Evolutionary conservation across 2,797 vertebrate genomes (phyloP), one percentile per base, ranked within the genome.

Genomic region (Peromyscus melanophrys): DNA sequence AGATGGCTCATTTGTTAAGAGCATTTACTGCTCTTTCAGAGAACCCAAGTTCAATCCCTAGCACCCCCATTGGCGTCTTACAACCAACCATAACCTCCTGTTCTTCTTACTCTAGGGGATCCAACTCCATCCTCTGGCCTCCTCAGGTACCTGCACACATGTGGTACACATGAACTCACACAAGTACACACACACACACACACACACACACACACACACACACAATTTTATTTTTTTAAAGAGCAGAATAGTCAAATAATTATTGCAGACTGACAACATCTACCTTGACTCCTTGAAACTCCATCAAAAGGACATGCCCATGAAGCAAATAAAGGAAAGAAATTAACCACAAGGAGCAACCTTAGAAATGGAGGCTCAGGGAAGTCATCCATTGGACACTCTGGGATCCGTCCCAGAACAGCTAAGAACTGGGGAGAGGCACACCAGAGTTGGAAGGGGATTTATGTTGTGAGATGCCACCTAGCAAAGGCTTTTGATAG

Each of bases 251-350:
- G 59, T 16, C 8, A 80, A 11, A 17, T 88, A 76, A 94, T 88
- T 88, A 87, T 14, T 94, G 16, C 31, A 94, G 52, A 76, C 10
- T 40, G 10, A 69, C 25, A 88, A 55, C 46, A 88, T 63, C 63
- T 78, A 52, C 7, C 27, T 85, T 92, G 88, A 71, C 6, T 90
- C 34, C 21, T 96, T 75, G 10, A 97, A 94, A 92, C 21, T 3
- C 4, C 43, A 84, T 31, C 61, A 88, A 97, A 92, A 95, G 23
- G 61, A 85, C 8, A 77, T n/a, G 59, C 80, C 7, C 57, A 83
- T 27, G 55, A 75, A 86, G 10, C 52, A 96, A 96, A 85, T 81
- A 91, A 40, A 93, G 83, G 40, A 75, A 76, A 65, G 31, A 61
- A 52, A 95, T 27, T 84, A 93, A 73, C 34, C 61, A 29, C 4